Percentiles rank a stretch among this genome's conserved stretches.
These are phyloP conservation scores for Sebastiscus tertius DNA, from an alignment of 2,797 vertebrate species.

Conservation along the genomic window DNA sequence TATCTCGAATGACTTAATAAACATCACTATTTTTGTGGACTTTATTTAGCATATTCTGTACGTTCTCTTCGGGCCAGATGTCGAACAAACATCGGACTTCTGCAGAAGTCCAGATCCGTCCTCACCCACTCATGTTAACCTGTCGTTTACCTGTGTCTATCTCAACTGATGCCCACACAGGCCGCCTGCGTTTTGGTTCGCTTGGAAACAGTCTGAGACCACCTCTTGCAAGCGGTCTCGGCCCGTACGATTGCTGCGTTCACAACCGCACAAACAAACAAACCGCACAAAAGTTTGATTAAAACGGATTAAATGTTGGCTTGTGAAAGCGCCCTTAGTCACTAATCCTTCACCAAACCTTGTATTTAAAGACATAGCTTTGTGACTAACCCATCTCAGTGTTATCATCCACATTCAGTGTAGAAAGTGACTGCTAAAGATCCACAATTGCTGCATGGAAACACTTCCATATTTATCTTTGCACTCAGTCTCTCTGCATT, in stretches of 20 bases:
- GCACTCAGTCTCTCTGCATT: constrained; percentile 71
- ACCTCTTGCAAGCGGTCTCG: no score
- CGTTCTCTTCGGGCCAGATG: neutral
- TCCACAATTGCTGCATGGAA: constrained; percentile 58
- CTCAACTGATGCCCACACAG: no score
- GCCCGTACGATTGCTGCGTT: no score
- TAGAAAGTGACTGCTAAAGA: constrained; percentile 14
- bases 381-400: constrained; percentile 73
- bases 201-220: no score
- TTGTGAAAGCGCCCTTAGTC: neutral
- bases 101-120: neutral
- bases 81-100: no score
- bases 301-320: neutral
- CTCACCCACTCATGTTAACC: neutral
- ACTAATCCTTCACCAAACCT: constrained; percentile 28
- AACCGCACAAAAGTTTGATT: neutral
- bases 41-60: neutral
- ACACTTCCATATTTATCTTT: constrained; percentile 42
- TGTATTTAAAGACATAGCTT: constrained; percentile 22
- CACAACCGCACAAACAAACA: no score
- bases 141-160: neutral
- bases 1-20: no score
- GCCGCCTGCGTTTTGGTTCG: no score
- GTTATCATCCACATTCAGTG: constrained; percentile 32
- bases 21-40: neutral